Conservation (phyloP, 2,797 vertebrate species). For the Periophthalmus magnuspinnatus region DNA sequence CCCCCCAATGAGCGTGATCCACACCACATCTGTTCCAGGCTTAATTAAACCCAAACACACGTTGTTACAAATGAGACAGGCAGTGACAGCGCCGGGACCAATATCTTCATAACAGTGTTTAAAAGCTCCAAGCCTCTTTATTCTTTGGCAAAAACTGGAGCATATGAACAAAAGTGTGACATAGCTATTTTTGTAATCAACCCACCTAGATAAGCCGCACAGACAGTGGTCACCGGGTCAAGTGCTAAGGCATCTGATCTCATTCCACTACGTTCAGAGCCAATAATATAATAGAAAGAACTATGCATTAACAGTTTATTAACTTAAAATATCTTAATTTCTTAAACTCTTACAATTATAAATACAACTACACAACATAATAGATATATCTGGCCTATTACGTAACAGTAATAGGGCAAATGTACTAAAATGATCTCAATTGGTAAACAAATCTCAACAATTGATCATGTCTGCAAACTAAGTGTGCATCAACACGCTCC, state of each 20-base stretch:
- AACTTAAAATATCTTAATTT: too few species aligned
- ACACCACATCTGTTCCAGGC: slow-evolving; percentile 10
- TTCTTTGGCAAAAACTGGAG: slow-evolving; percentile 55
- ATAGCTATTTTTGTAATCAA: slow-evolving; percentile 66
- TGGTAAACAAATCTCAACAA: too few species aligned
- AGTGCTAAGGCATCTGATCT: slow-evolving; percentile 20
- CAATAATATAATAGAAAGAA: not conserved
- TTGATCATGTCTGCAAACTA: too few species aligned
- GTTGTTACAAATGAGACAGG: not conserved
- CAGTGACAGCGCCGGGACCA: slow-evolving; percentile 5
- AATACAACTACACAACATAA: too few species aligned
- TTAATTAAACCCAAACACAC: not conserved
- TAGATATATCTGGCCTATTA: too few species aligned
- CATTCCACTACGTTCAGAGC: not conserved
- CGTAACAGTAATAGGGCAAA: too few species aligned
- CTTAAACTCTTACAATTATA: too few species aligned
- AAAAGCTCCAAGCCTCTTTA: slow-evolving; percentile 18
- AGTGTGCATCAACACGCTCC: too few species aligned
- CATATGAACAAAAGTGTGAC: slow-evolving; percentile 64
- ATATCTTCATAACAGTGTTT: not conserved
- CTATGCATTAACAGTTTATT: not conserved
- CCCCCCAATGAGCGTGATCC: not conserved
- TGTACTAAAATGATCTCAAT: too few species aligned
- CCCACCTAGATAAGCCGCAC: slow-evolving; percentile 51
- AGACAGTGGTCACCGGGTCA: slow-evolving; percentile 36